Percentiles rank a stretch among this genome's conserved stretches.
Evolutionary conservation across 2,113 vertebrate genomes (phyloP).

Genomic region (Capreolus pygargus): DNA sequence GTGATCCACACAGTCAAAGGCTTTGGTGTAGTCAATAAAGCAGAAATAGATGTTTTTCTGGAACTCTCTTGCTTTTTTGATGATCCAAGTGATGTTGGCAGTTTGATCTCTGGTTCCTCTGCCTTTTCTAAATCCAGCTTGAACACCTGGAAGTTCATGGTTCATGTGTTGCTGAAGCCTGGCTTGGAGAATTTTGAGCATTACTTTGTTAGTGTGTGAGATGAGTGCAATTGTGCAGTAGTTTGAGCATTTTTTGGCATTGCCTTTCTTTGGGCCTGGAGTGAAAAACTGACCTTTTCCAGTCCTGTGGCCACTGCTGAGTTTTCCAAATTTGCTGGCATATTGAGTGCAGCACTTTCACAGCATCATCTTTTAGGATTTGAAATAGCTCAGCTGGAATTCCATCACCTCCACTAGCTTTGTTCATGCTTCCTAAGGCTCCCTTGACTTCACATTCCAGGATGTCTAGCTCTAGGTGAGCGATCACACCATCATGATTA

Average conservation of each 20-base stretch:
- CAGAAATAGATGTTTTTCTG: neutral
- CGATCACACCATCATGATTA: fast-evolving
- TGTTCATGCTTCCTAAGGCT: neutral
- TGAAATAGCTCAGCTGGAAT: neutral
- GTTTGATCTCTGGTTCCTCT: neutral
- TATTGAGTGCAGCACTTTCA: neutral
- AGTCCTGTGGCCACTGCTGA: neutral
- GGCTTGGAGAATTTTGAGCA: neutral
- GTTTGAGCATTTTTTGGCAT: neutral
- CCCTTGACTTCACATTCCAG: fast-evolving
- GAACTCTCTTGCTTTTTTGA: neutral
- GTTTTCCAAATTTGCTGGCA: neutral
- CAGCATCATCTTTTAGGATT: neutral
- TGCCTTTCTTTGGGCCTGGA: neutral
- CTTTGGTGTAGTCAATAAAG: neutral
- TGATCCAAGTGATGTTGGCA: neutral
- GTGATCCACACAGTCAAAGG: neutral
- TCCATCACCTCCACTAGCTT: neutral
- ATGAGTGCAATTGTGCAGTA: neutral
- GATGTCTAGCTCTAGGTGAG: neutral
- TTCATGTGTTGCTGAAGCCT: neutral
- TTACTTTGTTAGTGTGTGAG: neutral
- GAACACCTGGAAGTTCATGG: neutral
- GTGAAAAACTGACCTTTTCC: neutral
- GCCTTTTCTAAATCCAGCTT: neutral